Conservation (phyloP, 2,888 invertebrate species). For the Lasioglossum villosulum region DNA sequence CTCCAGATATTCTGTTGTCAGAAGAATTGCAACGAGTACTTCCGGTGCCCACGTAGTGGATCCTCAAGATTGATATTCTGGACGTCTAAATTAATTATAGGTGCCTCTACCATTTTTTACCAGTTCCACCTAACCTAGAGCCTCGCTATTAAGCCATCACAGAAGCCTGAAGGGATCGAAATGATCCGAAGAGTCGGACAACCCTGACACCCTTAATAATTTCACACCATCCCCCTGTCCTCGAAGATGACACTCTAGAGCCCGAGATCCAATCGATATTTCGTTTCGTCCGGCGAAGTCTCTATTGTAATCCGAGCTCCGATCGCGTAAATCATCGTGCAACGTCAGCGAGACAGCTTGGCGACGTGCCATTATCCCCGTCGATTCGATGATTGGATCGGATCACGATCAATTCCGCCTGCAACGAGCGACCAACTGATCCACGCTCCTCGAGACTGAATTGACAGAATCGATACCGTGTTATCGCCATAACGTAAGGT, state of each 20-base stretch:
- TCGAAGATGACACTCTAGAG: neutral
- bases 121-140: too few species aligned
- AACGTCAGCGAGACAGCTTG: constrained; percentile 36
- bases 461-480: neutral
- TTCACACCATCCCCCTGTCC: neutral
- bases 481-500: neutral
- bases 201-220: neutral
- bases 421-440: neutral
- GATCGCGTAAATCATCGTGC: constrained; percentile 15
- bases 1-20: too few species aligned
- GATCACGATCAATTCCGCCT: constrained; percentile 34
- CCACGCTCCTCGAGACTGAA: neutral
- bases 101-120: too few species aligned
- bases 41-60: neutral
- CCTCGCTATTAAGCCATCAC: too few species aligned
- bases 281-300: neutral
- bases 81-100: neutral
- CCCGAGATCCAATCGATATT: neutral
- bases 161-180: neutral
- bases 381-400: constrained; percentile 36
- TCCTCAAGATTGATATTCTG: neutral
- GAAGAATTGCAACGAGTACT: too few species aligned
- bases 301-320: neutral
- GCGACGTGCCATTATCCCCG: constrained; percentile 32
- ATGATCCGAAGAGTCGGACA: neutral